A percentile compares a stretch with the other conserved stretches of the same genome.
Evolutionary conservation across 2,113 vertebrate genomes (phyloP).

Genomic region (Laticauda colubrina): DNA sequence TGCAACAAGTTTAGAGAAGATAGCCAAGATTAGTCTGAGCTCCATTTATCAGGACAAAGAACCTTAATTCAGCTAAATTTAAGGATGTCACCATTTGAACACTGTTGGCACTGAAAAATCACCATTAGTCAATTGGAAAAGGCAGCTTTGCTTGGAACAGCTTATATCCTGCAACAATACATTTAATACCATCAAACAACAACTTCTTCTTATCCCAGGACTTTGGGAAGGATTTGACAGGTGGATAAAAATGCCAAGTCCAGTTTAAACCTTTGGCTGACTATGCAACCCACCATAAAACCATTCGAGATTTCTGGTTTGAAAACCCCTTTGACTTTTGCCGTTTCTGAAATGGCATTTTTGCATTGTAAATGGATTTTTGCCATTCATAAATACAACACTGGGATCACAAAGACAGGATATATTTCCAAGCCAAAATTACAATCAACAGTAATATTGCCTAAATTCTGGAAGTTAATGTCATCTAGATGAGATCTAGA

Average conservation of each 20-base stretch:
- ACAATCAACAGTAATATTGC: not conserved
- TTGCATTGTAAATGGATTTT: not conserved
- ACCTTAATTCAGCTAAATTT: not conserved
- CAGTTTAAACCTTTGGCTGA: not conserved
- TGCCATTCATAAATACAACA: not conserved
- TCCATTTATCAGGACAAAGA: not conserved
- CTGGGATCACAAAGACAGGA: not conserved
- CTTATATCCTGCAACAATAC: not conserved
- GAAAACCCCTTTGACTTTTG: not conserved
- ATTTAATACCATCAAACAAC: no score
- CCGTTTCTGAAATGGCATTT: not conserved
- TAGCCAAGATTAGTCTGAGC: not conserved
- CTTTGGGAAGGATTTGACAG: not conserved
- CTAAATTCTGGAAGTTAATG: not conserved
- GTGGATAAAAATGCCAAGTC: not conserved
- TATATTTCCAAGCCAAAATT: not conserved
- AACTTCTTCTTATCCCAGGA: not conserved
- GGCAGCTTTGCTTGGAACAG: not conserved
- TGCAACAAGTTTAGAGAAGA: conserved; percentile 18
- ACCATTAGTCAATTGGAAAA: not conserved
- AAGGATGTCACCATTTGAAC: not conserved
- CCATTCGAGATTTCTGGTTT: not conserved
- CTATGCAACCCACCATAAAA: not conserved
- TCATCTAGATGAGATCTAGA: not conserved
- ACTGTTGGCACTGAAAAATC: not conserved